Evolutionary conservation across 92 coral and sea anemone species (phyloP).

Genomic region (Actinostola sp.): DNA sequence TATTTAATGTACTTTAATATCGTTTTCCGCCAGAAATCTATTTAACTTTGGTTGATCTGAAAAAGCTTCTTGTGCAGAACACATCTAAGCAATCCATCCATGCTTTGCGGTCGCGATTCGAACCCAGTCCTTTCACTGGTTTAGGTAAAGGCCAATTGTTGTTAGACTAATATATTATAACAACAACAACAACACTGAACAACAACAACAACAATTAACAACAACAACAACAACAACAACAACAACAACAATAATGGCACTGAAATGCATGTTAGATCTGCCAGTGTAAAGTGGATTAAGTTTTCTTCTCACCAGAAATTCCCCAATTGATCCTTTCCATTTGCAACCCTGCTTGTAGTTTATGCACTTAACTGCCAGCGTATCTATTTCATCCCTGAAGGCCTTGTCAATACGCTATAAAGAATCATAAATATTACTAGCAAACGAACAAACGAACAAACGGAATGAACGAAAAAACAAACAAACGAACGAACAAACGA

Average conservation of each 20-base stretch:
- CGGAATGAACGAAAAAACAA: background rate
- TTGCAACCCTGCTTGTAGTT: slow-evolving; percentile 88
- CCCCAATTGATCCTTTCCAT: slow-evolving; percentile 78
- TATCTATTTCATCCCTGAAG: slow-evolving; percentile 70
- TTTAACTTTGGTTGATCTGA: too few relatives aligned
- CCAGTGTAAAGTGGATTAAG: slow-evolving; percentile 14
- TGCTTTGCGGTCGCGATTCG: too few relatives aligned
- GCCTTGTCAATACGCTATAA: slow-evolving; percentile 75
- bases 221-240: too few relatives aligned
- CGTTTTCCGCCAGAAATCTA: too few relatives aligned
- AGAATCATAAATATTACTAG: background rate
- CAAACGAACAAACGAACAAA: background rate
- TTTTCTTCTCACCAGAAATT: slow-evolving; percentile 17
- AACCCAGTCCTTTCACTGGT: too few relatives aligned
- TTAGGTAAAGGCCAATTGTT: too few relatives aligned
- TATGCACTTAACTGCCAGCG: slow-evolving; percentile 72
- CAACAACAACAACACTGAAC: too few relatives aligned
- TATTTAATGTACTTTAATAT: too few relatives aligned
- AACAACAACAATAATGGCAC: background rate
- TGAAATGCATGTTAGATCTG: background rate
- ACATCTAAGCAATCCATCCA: too few relatives aligned
- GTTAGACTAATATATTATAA: too few relatives aligned
- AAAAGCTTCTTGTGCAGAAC: too few relatives aligned
- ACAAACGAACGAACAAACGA: background rate
- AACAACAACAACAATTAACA: too few relatives aligned